Base-by-base conservation (phyloP, 1,140 invertebrate species). In the Trachymyrmex cornetzi region DNA sequence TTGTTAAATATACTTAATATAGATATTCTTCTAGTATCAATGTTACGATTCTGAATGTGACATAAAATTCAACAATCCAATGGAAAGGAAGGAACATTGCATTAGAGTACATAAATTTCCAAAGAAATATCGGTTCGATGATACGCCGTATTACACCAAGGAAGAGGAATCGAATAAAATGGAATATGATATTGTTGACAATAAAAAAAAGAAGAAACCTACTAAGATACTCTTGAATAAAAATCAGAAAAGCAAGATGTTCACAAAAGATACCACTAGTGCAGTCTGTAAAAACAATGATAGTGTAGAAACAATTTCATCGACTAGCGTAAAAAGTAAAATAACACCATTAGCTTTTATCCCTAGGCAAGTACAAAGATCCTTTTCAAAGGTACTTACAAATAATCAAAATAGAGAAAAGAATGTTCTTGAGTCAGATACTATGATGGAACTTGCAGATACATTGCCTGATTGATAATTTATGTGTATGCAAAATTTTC, bases 41-140 rank as follows among this genome's bases (percentile, higher is more conserved):
- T 97, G 97, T 92, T 97, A 96, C 85, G 94, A 97, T 77, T 96
- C 97, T 88, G 96, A 96, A 86, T 97, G 97, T 88, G 88, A 95
- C 77, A 85, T 94, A 16, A 97, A 96, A 91, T 97, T 97, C 77
- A 90, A 91, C 2, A 96, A 94, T 85, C 84, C 95, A 0, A 88
- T 94, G 19, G 96, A 96, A 75, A 96, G 97, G 80, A 94, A 95
- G 71, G 91, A 96, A 0, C 97, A 97, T 88, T 97, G 97, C 69
- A 95, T 97, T 6, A 93, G 92, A 66, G 86, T 95, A 16, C 97
- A 97, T 91, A 96, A 96, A 93, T 96, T 97, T 91, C 97, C 97
- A 0, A 96, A 96, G 89, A 96, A 97, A 87, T 97, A 97, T 93
- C 94, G 97, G 74, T 97, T 96, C 81, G 96, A 95, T 27, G 88